A percentile compares a stretch with the other conserved stretches of the same genome.
Evolutionary conservation across 2,113 vertebrate species (phyloP).

Genomic region (Ictalurus punctatus): DNA sequence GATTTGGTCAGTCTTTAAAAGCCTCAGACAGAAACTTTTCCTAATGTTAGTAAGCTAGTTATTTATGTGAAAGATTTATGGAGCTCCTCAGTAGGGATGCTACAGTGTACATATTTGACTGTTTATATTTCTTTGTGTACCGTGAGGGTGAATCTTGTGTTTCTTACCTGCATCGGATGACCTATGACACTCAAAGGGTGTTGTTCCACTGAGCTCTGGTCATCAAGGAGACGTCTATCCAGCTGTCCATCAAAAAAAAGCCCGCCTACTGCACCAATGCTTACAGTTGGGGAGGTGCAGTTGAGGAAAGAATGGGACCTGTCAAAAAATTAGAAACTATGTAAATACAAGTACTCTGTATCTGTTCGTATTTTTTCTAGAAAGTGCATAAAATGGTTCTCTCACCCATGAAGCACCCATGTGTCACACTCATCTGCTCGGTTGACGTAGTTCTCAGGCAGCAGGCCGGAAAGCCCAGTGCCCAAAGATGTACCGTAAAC

Average conservation of each 20-base stretch:
- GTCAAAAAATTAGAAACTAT: constrained; percentile 5
- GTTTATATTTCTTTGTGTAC: not conserved
- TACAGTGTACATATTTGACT: too few relatives aligned
- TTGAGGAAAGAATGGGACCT: constrained; percentile 92
- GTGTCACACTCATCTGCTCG: constrained; percentile 93
- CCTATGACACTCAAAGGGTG: constrained; percentile 82
- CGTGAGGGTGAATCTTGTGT: not conserved
- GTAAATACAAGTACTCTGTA: not conserved
- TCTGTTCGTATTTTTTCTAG: not conserved
- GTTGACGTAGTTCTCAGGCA: constrained; percentile 94
- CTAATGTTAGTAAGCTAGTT: not conserved
- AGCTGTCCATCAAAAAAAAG: constrained; percentile 77
- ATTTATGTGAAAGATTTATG: not conserved
- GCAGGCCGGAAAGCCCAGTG: constrained; percentile 89
- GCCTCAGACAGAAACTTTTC: not conserved
- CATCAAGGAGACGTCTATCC: constrained; percentile 83
- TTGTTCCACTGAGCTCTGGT: constrained; percentile 75
- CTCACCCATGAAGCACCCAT: constrained; percentile 95
- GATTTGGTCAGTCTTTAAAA: not conserved
- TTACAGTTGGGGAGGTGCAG: constrained; percentile 68
- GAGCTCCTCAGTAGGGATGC: not conserved
- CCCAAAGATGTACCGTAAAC: constrained; percentile 88
- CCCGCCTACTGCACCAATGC: constrained; percentile 66
- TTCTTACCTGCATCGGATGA: constrained; percentile 85
- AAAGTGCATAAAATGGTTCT: too few relatives aligned